Conservation (phyloP, 2,797 vertebrate genomes). For the Microctenopoma stevenorrisi region DNA sequence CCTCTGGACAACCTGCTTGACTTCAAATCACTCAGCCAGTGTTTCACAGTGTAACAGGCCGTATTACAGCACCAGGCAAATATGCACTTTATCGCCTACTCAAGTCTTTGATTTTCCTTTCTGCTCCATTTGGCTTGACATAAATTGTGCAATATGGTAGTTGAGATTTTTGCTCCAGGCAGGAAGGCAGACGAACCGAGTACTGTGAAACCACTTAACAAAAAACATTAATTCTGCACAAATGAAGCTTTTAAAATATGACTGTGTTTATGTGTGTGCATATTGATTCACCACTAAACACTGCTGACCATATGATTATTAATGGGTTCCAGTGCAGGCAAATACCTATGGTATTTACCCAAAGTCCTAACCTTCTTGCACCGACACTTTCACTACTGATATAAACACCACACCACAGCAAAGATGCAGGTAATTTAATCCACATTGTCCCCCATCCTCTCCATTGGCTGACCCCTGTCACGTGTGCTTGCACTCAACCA, state of each 20-base stretch:
- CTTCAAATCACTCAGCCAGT: conserved; percentile 62
- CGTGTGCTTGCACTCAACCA: conserved; percentile 69
- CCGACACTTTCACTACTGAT: conserved; percentile 83
- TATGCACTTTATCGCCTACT: conserved; percentile 80
- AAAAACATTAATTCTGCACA: conserved; percentile 40
- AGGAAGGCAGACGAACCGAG: conserved; percentile 34
- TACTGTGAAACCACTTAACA: conserved; percentile 16
- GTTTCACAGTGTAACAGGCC: conserved; percentile 66
- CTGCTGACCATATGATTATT: conserved; percentile 57
- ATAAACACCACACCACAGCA: conserved; percentile 81
- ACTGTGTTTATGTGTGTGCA: neutral
- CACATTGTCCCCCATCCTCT: conserved; percentile 58
- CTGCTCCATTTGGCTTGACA: conserved; percentile 75
- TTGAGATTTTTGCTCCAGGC: conserved; percentile 67
- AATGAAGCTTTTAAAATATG: conserved; percentile 29
- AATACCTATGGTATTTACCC: conserved; percentile 72
- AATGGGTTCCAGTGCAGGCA: conserved; percentile 54
- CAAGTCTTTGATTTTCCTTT: conserved; percentile 73
- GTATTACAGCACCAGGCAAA: conserved; percentile 76
- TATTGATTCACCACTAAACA: conserved; percentile 23
- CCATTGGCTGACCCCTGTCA: conserved; percentile 81
- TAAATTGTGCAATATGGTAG: conserved; percentile 70
- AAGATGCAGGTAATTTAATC: conserved; percentile 83
- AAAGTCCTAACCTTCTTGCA: conserved; percentile 82
- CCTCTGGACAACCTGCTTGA: conserved; percentile 50